Conservation (phyloP, 2,797 vertebrate species). For the Catamblyrhynchus diadema region DNA sequence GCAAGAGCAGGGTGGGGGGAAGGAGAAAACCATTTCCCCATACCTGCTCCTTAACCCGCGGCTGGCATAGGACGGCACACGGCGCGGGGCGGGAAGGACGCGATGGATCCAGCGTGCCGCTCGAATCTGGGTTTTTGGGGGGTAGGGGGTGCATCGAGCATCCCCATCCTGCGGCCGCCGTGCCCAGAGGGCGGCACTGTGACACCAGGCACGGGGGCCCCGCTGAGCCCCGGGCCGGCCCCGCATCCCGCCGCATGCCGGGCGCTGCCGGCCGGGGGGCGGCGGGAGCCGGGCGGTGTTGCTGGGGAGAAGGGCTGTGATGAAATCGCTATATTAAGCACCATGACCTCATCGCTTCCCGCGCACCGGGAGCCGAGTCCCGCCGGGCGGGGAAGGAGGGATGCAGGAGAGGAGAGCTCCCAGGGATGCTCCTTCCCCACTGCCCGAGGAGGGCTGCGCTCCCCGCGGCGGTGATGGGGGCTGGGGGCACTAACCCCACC, state of each 20-base stretch:
- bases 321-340: conserved; percentile 71
- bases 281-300: conserved; percentile 48
- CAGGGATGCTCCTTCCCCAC: neutral
- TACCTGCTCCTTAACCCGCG: neutral
- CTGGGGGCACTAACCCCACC: neutral
- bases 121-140: neutral
- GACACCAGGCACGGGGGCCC: conserved; percentile 18
- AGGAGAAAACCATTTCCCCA: neutral
- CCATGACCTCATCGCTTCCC: conserved; percentile 71
- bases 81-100: neutral
- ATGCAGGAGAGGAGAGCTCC: neutral
- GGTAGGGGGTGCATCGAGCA: neutral
- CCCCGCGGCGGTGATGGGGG: neutral
- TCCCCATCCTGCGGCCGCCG: neutral
- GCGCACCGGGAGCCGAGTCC: conserved; percentile 48
- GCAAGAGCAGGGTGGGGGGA: neutral
- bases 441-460: neutral
- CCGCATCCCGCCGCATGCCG: neutral
- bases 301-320: conserved; percentile 67
- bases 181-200: conserved; percentile 56
- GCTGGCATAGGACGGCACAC: neutral
- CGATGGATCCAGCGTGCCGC: neutral
- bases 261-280: conserved; percentile 15
- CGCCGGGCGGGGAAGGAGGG: neutral
- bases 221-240: neutral